phyloP scores from a whole-genome alignment of 2,888 invertebrate species.

The Eristalis pertinax region DNA sequence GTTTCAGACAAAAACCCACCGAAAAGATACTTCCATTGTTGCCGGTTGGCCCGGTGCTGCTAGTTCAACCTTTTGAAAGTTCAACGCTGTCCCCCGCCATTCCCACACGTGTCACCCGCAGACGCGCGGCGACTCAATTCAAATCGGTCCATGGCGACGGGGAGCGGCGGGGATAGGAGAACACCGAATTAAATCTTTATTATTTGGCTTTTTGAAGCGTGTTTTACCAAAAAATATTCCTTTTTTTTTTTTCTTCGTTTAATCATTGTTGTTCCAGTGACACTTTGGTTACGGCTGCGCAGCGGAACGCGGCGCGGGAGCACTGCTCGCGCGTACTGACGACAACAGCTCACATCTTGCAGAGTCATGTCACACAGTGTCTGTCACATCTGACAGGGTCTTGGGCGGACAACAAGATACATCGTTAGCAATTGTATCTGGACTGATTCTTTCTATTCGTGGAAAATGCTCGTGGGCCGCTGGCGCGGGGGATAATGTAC shows the following conservation, averaged over 20 bases:
- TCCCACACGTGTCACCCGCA: too few species aligned
- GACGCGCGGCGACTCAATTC: neutral
- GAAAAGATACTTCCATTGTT: neutral
- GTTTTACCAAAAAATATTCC: constrained; percentile 42
- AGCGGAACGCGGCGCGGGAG: neutral
- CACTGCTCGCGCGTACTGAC: constrained; percentile 23
- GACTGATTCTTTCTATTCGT: neutral
- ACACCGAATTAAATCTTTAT: neutral
- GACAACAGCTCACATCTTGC: constrained; percentile 6
- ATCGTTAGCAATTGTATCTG: constrained; percentile 49
- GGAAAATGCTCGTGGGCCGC: neutral
- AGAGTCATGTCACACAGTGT: constrained; percentile 32
- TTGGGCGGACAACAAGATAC: constrained; percentile 37
- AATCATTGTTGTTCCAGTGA: constrained; percentile 43
- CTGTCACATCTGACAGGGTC: neutral
- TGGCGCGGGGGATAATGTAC: neutral
- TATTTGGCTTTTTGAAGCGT: constrained; percentile 19
- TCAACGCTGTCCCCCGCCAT: neutral
- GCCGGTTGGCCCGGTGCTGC: neutral
- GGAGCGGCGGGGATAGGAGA: neutral
- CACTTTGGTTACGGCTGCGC: constrained; percentile 31
- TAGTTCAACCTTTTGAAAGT: constrained; percentile 49
- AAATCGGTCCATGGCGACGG: neutral
- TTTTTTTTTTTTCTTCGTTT: constrained; percentile 29
- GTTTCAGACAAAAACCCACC: neutral